Percentiles rank a stretch among this genome's conserved stretches.
These are phyloP conservation scores for Cartodere bifasciata DNA, from an alignment of 2,888 invertebrate species.

Conservation along the genomic window DNA sequence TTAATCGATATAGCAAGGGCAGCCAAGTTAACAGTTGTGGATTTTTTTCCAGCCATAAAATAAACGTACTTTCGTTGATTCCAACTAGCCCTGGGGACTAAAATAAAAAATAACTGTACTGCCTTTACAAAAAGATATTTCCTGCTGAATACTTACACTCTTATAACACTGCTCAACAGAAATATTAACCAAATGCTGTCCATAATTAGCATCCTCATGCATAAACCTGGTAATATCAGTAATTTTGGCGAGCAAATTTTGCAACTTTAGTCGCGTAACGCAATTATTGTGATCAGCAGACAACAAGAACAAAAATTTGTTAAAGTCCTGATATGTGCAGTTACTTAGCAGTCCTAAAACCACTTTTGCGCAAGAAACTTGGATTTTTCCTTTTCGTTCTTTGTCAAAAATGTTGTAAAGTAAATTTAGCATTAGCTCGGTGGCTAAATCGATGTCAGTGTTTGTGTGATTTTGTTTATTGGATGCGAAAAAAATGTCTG, in stretches of 20 bases:
- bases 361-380: conserved; percentile 56
- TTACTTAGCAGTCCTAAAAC: conserved; percentile 53
- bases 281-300: conserved; percentile 66
- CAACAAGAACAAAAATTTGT: conserved; percentile 55
- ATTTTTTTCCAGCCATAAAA: conserved; percentile 54
- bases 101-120: conserved; percentile 14
- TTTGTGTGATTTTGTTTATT: conserved; percentile 50
- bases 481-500: conserved; percentile 61
- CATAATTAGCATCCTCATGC: conserved; percentile 49
- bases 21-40: conserved; percentile 52
- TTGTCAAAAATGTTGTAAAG: conserved; percentile 55
- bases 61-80: conserved; percentile 50
- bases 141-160: conserved; percentile 40
- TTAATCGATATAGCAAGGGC: conserved; percentile 48
- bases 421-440: conserved; percentile 52
- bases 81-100: conserved; percentile 60
- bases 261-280: conserved; percentile 49
- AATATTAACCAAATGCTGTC: conserved; percentile 45
- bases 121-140: neutral
- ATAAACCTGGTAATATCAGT: conserved; percentile 47
- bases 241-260: conserved; percentile 48
- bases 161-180: conserved; percentile 63
- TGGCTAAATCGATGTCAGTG: conserved; percentile 49
- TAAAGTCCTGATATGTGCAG: conserved; percentile 48
- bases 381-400: conserved; percentile 46